Percentiles rank a stretch among this genome's conserved stretches.
Conservation (phyloP, 1,140 invertebrate genomes). For the Heliconius nattereri region DNA sequence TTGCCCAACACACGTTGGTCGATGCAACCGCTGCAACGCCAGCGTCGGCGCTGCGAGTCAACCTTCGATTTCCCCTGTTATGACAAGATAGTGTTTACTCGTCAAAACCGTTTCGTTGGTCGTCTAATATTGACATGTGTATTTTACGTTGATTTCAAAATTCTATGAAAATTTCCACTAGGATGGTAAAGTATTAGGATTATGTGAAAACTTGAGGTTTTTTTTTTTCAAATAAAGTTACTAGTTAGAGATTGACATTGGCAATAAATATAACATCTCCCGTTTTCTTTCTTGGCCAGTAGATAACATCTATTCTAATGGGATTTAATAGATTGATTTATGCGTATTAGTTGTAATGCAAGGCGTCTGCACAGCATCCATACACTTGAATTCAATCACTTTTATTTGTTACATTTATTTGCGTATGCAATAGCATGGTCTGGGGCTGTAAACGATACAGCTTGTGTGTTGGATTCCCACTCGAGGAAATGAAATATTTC, state of each 20-base stretch:
- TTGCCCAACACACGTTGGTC: conserved; percentile 53
- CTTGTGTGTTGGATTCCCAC: too few species aligned
- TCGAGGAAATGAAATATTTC: too few species aligned
- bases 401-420: conserved; percentile 30
- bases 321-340: background rate
- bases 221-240: too few species aligned
- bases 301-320: background rate
- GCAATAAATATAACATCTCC: background rate
- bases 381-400: conserved; percentile 1
- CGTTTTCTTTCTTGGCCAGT: background rate
- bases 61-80: conserved; percentile 70
- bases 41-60: conserved; percentile 49
- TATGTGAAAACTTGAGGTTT: background rate
- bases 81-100: conserved; percentile 59
- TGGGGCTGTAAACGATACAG: too few species aligned
- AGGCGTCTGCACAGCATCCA: conserved; percentile 31
- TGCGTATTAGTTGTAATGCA: conserved; percentile 21
- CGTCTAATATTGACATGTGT: conserved; percentile 38
- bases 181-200: background rate
- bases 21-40: conserved; percentile 54
- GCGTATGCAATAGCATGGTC: conserved; percentile 15
- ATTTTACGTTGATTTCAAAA: conserved; percentile 27
- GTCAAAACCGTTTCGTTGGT: conserved; percentile 55
- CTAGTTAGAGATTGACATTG: background rate
- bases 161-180: background rate